Base-by-base conservation (phyloP, 2,888 invertebrate genomes). In the Caenorhabditis sp. region DNA sequence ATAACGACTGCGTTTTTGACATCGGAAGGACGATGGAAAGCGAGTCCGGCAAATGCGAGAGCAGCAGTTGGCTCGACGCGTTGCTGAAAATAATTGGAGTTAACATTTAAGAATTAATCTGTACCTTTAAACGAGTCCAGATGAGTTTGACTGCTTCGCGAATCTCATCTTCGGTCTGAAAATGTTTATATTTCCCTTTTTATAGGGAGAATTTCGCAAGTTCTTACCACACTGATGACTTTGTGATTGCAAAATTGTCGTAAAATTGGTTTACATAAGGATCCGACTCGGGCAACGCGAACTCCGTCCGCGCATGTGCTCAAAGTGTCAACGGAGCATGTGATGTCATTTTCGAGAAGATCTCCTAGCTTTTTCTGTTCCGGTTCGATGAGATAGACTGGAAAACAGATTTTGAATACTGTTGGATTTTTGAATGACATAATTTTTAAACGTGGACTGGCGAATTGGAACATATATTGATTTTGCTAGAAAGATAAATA, bases 71-170 rank as follows among this genome's bases (percentile, higher is more conserved):
- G 80, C 53, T 83, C 82, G n/a, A 83, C 68, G n/a, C 78, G 66
- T 76, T 82, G 82, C 75, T 80, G 67, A 54, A 76, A 68, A 31
- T n/a, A n/a, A n/a, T n/a, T n/a, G n/a, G n/a, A n/a, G n/a, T n/a
- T n/a, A n/a, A n/a, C n/a, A 52, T 38, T 38, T 7, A 38, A 38
- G n/a, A n/a, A 27, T 10, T 3, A 14, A 53, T n/a, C 12, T 20
- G 5, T 4, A 50, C n/a, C 17, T 17, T n/a, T 17, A 50, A n/a
- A 20, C n/a, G 12, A 20, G 21, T 25, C 14, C 25, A 89, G 89
- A 88, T 90, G 90, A 84, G 89, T 82, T 88, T 88, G 88, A 89
- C 88, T n/a, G 88, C 89, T 50, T 86, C 81, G 4, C 88, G 83
- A 67, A 90, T 90, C 68, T 89, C 88, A 1, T 88, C 84, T 81